Base-by-base conservation (phyloP, 2,113 vertebrate species). In the Laterallus jamaicensis region DNA sequence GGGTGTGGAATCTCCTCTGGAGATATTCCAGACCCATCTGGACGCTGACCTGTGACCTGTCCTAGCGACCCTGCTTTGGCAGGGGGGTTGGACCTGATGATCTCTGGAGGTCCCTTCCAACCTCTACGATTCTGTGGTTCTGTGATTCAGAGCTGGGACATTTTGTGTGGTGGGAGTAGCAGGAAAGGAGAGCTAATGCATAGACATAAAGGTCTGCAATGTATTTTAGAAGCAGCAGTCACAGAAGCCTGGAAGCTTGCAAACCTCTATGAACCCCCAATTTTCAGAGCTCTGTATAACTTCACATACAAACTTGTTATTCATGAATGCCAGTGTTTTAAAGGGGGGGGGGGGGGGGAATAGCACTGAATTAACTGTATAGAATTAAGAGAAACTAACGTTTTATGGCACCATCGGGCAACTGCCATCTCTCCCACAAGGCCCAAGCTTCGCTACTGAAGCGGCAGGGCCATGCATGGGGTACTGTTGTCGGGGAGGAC, bases 361-460 rank as follows among this genome's bases (percentile, higher is more conserved):
- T 8, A 64, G 16, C 32, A 19, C 13, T 54, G 12, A 22, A 42
- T 44, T 73, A 49, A 59, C 18, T 10, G 1, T 4, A 21, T 4
- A 24, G 22, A 58, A 40, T 28, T 54, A 89, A 77, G 3, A 77
- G 26, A 56, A 77, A 76, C 4, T 7, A 47, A 39, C 1, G 11
- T 39, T 71, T 71, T 16, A 25, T 35, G 52, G 32, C 17, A 31
- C 55, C 47, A 3, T 5, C 0, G 0, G 31, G 9, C 58, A 59
- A 18, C 50, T 24, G 52, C 18, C 55, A 35, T 1, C 4, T 1
- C 4, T 44, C 5, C 0, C 29, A 40, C 3, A 0, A 15, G 49
- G 49, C 44, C 24, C 13, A 14, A 1, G 15, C 26, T 19, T 47
- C 4, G 1, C 52, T n/a, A 22, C 6, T 1, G 52, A 29, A 67